These are phyloP conservation scores for Eilema depressum DNA, from an alignment of 2,888 invertebrate species.

Conservation along the genomic window DNA sequence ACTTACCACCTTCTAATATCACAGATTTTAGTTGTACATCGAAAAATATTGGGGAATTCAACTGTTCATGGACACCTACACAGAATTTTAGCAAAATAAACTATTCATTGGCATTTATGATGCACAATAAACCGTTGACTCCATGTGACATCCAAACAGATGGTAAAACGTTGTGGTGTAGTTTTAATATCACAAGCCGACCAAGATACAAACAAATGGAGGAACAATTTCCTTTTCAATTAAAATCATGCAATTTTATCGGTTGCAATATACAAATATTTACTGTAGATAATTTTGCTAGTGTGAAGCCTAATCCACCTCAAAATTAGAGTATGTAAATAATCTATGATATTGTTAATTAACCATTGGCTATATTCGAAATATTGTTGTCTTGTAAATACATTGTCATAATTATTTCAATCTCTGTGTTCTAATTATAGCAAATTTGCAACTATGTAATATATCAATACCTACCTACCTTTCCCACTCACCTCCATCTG, in stretches of 20 bases:
- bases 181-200: slow-evolving; percentile 65
- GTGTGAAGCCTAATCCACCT: slow-evolving; percentile 76
- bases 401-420: background rate
- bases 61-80: slow-evolving; percentile 91
- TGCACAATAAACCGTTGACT: slow-evolving; percentile 57
- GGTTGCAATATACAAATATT: slow-evolving; percentile 84
- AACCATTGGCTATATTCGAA: background rate
- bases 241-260: slow-evolving; percentile 88
- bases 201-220: slow-evolving; percentile 79
- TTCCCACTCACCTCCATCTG: no score
- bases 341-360: background rate
- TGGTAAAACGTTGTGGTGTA: slow-evolving; percentile 60
- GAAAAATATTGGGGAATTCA: slow-evolving; percentile 90
- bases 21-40: slow-evolving; percentile 91
- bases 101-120: slow-evolving; percentile 65
- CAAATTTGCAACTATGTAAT: no score
- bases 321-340: slow-evolving; percentile 30
- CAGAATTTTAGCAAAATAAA: slow-evolving; percentile 69
- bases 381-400: background rate
- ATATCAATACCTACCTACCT: no score
- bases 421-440: background rate
- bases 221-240: slow-evolving; percentile 84
- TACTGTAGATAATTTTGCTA: slow-evolving; percentile 87
- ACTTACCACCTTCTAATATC: slow-evolving; percentile 88
- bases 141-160: slow-evolving; percentile 56